Evolutionary conservation across 1,140 invertebrate species (phyloP).

Genomic region (Drosophila bocqueti): DNA sequence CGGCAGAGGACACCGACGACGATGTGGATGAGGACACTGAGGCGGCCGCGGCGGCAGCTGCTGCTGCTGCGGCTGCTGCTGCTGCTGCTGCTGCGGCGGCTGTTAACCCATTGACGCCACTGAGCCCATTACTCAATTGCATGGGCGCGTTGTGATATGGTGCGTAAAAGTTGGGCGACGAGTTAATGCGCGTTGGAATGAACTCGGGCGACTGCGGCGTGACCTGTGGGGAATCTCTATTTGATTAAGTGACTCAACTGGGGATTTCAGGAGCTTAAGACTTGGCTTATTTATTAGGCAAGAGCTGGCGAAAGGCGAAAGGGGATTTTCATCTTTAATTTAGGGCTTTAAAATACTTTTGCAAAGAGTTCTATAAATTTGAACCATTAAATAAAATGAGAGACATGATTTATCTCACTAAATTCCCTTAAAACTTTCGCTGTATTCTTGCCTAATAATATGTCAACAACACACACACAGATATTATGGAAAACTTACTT

Average conservation of each 20-base stretch:
- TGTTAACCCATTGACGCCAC: conserved; percentile 79
- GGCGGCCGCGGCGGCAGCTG: conserved; percentile 53
- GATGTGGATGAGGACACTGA: conserved; percentile 52
- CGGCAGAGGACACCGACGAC: conserved; percentile 30
- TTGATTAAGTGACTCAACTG: background rate
- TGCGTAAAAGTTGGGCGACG: conserved; percentile 81
- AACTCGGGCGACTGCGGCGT: conserved; percentile 86
- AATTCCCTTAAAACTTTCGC: background rate
- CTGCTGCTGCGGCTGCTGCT: conserved; percentile 41
- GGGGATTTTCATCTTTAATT: background rate
- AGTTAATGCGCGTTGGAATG: conserved; percentile 85
- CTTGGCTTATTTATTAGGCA: background rate
- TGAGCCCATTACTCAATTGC: conserved; percentile 76
- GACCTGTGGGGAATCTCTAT: conserved; percentile 61
- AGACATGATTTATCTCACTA: too few relatives aligned
- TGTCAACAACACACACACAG: background rate
- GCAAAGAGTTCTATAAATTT: background rate
- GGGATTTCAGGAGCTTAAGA: background rate
- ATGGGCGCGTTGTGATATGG: conserved; percentile 74
- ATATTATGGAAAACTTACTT: conserved; percentile 2
- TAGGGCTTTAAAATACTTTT: background rate
- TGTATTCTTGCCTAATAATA: conserved; percentile 1
- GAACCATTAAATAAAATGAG: background rate
- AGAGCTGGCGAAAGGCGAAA: background rate
- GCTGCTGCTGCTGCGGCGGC: conserved; percentile 63